A percentile compares a stretch with the other conserved stretches of the same genome.
Evolutionary conservation across 2,888 invertebrate species (phyloP).

Genomic region (Acholoe squamosa): DNA sequence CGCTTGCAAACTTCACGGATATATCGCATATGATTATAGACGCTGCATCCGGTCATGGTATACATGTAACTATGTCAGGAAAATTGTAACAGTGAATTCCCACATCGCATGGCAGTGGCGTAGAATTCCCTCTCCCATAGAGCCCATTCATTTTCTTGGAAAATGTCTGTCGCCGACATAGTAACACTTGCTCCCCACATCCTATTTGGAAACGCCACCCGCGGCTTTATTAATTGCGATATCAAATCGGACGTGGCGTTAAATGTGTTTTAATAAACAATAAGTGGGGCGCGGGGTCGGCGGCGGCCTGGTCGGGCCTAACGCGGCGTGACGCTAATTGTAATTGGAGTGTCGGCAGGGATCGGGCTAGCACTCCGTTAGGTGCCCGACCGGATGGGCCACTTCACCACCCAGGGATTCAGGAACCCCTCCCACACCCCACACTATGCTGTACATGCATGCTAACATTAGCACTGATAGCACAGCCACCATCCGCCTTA

Average conservation of each 20-base stretch:
- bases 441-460: background rate
- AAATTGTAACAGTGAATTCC: no score
- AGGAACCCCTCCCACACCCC: background rate
- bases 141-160: no score
- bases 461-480: no score
- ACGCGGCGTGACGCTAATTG: slow-evolving; percentile 55
- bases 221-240: slow-evolving; percentile 51
- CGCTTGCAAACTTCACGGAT: no score
- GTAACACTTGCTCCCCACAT: background rate
- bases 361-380: slow-evolving; percentile 9
- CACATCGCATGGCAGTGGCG: no score
- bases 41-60: no score
- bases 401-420: background rate
- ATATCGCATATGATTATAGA: no score
- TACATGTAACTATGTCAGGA: no score
- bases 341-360: slow-evolving; percentile 56
- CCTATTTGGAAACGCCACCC: background rate
- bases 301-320: background rate
- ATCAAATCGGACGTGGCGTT: slow-evolving; percentile 53
- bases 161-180: no score
- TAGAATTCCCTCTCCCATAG: no score
- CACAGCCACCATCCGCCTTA: no score
- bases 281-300: slow-evolving; percentile 25
- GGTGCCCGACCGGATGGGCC: background rate
- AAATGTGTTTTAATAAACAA: slow-evolving; percentile 60